Evolutionary conservation across 2,888 invertebrate species (phyloP).

Genomic region (Conus canariensis): DNA sequence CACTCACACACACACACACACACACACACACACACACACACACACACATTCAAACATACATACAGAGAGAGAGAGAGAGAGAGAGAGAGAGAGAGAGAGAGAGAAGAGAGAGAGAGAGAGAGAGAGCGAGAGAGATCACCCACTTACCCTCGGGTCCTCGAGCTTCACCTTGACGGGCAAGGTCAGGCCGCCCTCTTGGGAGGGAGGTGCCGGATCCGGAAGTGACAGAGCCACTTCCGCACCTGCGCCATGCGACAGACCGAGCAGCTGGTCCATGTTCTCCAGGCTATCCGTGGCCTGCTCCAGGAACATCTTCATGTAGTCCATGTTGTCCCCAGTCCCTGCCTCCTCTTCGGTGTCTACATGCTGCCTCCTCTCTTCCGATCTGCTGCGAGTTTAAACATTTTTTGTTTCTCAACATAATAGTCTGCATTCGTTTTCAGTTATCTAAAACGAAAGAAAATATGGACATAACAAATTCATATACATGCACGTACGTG

Average conservation of each 20-base stretch:
- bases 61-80: too few species aligned
- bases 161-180: conserved; percentile 10
- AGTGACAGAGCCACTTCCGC: conserved; percentile 6
- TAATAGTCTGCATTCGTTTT: too few species aligned
- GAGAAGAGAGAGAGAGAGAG: too few species aligned
- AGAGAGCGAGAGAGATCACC: neutral
- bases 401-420: neutral
- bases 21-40: too few species aligned
- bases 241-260: neutral
- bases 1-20: too few species aligned
- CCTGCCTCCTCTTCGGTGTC: neutral
- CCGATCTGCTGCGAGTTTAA: neutral
- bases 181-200: neutral
- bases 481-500: too few species aligned
- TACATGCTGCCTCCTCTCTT: neutral
- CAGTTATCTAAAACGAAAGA: too few species aligned
- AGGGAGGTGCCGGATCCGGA: neutral
- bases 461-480: too few species aligned
- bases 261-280: conserved; percentile 24
- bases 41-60: too few species aligned
- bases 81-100: too few species aligned
- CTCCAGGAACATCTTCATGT: conserved; percentile 50
- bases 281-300: conserved; percentile 40
- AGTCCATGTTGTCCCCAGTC: conserved; percentile 41
- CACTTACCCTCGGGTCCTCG: neutral